phyloP scores from a whole-genome alignment of 2,888 invertebrate species.

The Drosophila limbata region DNA sequence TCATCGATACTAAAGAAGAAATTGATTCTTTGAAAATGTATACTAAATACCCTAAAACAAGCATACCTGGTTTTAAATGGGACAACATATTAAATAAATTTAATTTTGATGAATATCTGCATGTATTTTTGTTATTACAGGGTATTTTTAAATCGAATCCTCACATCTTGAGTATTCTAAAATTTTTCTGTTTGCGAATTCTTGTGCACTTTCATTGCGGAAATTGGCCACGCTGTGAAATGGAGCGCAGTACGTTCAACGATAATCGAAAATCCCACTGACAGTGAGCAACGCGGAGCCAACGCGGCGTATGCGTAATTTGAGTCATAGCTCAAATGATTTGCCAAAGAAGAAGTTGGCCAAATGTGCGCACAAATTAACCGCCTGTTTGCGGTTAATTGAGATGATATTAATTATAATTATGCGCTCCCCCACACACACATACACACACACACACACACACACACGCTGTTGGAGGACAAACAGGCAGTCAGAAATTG shows the following conservation, averaged over 20 bases:
- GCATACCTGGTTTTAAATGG: no score
- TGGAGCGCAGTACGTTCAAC: slow-evolving; percentile 26
- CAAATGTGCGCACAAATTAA: slow-evolving; percentile 68
- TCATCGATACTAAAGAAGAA: no score
- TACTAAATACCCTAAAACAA: no score
- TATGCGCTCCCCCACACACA: slow-evolving; percentile 42
- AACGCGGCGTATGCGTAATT: slow-evolving; percentile 54
- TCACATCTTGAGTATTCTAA: neutral
- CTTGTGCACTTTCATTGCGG: slow-evolving; percentile 45
- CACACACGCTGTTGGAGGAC: slow-evolving; percentile 14
- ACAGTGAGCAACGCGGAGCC: slow-evolving; percentile 6
- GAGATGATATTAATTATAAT: slow-evolving; percentile 78
- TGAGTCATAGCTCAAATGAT: slow-evolving; percentile 40
- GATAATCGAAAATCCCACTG: slow-evolving; percentile 24
- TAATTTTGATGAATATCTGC: no score
- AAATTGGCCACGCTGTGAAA: slow-evolving; percentile 59
- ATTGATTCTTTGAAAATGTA: no score
- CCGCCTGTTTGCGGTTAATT: slow-evolving; percentile 81
- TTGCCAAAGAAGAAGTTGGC: slow-evolving; percentile 60
- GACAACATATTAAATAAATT: no score
- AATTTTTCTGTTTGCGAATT: slow-evolving; percentile 15
- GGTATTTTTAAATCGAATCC: neutral
- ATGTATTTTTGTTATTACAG: no score
- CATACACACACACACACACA: slow-evolving; percentile 18
- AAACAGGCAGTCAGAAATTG: slow-evolving; percentile 67